phyloP scores from a whole-genome alignment of 2,888 invertebrate species.

The Rotaria magnacalcarata region DNA sequence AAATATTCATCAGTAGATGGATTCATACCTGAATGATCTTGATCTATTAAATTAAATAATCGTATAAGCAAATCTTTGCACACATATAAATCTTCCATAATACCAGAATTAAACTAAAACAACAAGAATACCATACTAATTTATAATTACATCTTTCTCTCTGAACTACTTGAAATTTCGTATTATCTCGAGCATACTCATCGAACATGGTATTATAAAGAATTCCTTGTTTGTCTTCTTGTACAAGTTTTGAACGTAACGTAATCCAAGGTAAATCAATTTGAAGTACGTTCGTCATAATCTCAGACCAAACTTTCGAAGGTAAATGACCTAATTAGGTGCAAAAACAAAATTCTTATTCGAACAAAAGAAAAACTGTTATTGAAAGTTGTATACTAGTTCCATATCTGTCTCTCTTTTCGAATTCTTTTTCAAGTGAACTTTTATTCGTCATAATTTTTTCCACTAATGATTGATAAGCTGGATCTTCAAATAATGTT shows the following conservation, averaged over 20 bases:
- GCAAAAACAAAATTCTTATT: background rate
- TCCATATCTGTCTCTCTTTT: background rate
- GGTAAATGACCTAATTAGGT: conserved; percentile 6
- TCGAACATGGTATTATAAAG: background rate
- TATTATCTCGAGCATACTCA: background rate
- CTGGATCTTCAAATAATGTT: conserved; percentile 32
- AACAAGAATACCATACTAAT: background rate
- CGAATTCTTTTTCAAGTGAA: background rate
- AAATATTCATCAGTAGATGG: background rate
- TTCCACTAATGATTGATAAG: conserved; percentile 10
- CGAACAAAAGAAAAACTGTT: no score
- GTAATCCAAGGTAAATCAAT: conserved; percentile 23
- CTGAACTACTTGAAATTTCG: conserved; percentile 5
- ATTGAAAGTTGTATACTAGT: background rate
- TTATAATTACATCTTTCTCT: background rate
- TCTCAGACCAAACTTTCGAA: background rate
- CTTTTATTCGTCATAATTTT: conserved; percentile 22
- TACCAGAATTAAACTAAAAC: conserved; percentile 5
- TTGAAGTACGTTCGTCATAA: background rate
- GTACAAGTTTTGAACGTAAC: background rate
- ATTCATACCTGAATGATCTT: background rate
- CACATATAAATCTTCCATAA: conserved; percentile 21
- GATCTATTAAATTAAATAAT: conserved; percentile 27
- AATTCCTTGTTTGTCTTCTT: background rate
- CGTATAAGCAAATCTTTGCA: background rate